A percentile compares a stretch with the other conserved stretches of the same genome.
These are phyloP conservation scores for Platysteira castanea DNA, from an alignment of 2,113 vertebrate species.

Conservation along the genomic window DNA sequence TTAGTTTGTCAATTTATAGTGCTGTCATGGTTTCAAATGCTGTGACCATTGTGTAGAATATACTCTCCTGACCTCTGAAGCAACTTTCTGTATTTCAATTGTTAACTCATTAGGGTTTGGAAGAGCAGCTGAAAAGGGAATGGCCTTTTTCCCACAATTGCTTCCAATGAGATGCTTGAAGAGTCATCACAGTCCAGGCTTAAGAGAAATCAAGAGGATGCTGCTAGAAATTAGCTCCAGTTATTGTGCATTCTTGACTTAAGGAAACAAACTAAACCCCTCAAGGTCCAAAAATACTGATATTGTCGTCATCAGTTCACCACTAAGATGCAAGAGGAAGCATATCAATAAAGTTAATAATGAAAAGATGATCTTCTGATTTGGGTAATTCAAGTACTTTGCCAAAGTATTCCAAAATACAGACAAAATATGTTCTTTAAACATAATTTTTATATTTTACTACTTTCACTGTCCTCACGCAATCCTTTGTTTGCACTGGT, in stretches of 20 bases:
- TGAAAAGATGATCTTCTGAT: background rate
- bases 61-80: constrained; percentile 77
- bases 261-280: background rate
- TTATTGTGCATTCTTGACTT: constrained; percentile 12
- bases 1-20: constrained; percentile 85
- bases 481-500: background rate
- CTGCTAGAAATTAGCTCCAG: constrained; percentile 11
- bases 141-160: constrained; percentile 81
- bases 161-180: constrained; percentile 58
- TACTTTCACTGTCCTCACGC: background rate
- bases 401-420: background rate
- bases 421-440: background rate
- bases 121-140: constrained; percentile 71
- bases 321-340: background rate
- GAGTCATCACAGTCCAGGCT: constrained; percentile 26
- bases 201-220: constrained; percentile 48
- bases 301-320: background rate
- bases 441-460: background rate
- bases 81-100: constrained; percentile 81
- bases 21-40: constrained; percentile 87
- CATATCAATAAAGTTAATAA: background rate
- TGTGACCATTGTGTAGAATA: constrained; percentile 81
- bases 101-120: constrained; percentile 81
- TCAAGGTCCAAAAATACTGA: background rate
- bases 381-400: background rate